phyloP scores from a whole-genome alignment of 2,888 invertebrate species.

The Morinoia aosen region DNA sequence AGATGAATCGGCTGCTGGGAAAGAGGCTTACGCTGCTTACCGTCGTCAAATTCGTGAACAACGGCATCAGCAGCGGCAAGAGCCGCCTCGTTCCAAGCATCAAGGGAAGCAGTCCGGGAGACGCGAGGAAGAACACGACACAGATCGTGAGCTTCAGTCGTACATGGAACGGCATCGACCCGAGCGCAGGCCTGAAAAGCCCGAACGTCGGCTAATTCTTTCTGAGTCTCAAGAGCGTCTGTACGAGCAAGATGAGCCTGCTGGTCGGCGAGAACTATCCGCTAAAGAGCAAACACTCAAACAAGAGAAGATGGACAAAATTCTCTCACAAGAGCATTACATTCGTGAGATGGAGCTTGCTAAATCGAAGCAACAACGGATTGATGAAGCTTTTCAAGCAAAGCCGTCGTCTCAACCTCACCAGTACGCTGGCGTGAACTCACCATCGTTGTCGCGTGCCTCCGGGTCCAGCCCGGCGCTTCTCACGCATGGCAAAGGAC shows the following conservation, averaged over 20 bases:
- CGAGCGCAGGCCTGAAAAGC: slow-evolving; percentile 13
- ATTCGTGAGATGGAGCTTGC: slow-evolving; percentile 51
- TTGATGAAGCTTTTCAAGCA: slow-evolving; percentile 49
- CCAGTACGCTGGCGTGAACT: not conserved
- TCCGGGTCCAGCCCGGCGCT: slow-evolving; percentile 43
- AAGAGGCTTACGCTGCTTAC: not conserved
- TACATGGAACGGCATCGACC: slow-evolving; percentile 47
- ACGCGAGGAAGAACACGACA: slow-evolving; percentile 24
- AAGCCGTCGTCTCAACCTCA: slow-evolving; percentile 23
- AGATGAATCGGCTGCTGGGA: not conserved
- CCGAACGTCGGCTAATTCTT: not conserved
- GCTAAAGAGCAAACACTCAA: not conserved
- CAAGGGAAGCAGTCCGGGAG: not conserved
- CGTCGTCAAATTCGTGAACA: slow-evolving; percentile 18
- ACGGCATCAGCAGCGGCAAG: slow-evolving; percentile 24
- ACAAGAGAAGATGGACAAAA: slow-evolving; percentile 25
- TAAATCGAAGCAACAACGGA: slow-evolving; percentile 47
- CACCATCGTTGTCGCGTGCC: slow-evolving; percentile 23
- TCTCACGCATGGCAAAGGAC: not conserved
- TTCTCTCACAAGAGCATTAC: slow-evolving; percentile 34
- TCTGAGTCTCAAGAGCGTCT: slow-evolving; percentile 40
- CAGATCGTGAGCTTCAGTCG: slow-evolving; percentile 36
- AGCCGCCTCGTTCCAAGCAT: not conserved
- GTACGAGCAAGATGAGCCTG: slow-evolving; percentile 28
- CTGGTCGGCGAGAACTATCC: not conserved